These are phyloP conservation scores for Astreopora myriophthalma DNA, from an alignment of 64 coral and sea anemone genomes.

Conservation along the genomic window DNA sequence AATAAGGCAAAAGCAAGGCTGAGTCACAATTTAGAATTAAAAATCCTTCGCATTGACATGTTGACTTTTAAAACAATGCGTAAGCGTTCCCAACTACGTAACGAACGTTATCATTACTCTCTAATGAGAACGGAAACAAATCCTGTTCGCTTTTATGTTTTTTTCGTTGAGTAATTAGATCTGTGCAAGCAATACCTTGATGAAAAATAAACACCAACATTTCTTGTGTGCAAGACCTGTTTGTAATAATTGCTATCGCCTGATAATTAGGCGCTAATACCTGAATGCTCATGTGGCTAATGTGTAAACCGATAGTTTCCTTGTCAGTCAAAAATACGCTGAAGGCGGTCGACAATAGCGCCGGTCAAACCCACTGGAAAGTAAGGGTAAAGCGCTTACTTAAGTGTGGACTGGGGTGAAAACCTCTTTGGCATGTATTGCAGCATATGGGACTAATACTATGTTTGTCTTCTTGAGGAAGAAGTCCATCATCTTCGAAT, in stretches of 20 bases:
- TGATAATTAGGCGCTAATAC: background rate
- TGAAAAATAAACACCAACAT: background rate
- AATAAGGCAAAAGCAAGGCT: too few species aligned
- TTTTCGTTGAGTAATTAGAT: background rate
- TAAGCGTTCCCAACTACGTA: too few species aligned
- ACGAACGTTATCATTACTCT: background rate
- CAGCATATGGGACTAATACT: too few species aligned
- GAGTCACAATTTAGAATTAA: too few species aligned
- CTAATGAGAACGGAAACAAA: background rate
- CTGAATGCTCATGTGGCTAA: background rate
- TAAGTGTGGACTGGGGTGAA: too few species aligned
- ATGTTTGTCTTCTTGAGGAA: background rate
- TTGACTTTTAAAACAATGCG: too few species aligned
- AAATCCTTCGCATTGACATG: too few species aligned
- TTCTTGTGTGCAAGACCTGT: background rate
- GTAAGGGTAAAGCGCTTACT: background rate
- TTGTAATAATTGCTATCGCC: background rate
- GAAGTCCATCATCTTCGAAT: background rate
- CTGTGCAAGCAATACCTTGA: conserved; percentile 9
- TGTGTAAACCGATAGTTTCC: too few species aligned
- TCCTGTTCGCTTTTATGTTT: background rate
- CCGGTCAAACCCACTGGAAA: too few species aligned
- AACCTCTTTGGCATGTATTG: too few species aligned
- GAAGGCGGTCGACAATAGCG: too few species aligned
- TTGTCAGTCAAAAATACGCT: too few species aligned